Percentiles rank a stretch among this genome's conserved stretches.
Conservation (phyloP, 2,888 invertebrate species). For the Drosophila koepferae region DNA sequence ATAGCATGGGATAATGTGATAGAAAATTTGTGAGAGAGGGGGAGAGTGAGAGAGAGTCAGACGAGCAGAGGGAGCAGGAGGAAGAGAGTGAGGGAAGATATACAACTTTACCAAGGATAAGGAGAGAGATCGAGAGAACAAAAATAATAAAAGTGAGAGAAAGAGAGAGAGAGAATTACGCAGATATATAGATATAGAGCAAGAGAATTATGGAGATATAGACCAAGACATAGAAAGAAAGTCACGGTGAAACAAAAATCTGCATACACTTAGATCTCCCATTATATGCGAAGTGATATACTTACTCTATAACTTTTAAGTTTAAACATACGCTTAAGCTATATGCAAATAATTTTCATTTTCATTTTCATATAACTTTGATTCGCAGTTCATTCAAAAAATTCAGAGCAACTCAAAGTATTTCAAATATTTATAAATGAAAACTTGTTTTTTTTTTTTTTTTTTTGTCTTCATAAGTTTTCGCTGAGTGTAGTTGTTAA, state of each 20-base stretch:
- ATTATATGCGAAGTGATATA: background rate
- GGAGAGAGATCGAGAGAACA: too few relatives aligned
- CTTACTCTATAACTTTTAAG: background rate
- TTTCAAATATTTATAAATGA: background rate
- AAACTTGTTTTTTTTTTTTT: background rate
- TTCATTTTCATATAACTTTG: background rate
- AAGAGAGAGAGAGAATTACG: background rate
- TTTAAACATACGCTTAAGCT: background rate
- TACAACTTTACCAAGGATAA: too few relatives aligned
- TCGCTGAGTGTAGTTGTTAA: constrained; percentile 15
- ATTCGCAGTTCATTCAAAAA: background rate
- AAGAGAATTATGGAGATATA: background rate
- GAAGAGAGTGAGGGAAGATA: background rate
- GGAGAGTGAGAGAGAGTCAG: background rate
- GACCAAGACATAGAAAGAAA: too few relatives aligned
- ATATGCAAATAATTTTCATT: background rate
- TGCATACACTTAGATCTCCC: background rate
- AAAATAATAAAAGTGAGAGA: background rate
- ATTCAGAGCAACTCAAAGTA: background rate
- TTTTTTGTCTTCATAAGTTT: background rate
- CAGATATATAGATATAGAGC: background rate
- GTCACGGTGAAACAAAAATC: background rate
- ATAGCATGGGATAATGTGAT: background rate
- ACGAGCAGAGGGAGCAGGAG: background rate
- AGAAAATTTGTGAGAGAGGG: too few relatives aligned